A percentile compares a stretch with the other conserved stretches of the same genome.
Evolutionary conservation across 2,888 invertebrate species (phyloP).

Genomic region (Epinotia ramella): DNA sequence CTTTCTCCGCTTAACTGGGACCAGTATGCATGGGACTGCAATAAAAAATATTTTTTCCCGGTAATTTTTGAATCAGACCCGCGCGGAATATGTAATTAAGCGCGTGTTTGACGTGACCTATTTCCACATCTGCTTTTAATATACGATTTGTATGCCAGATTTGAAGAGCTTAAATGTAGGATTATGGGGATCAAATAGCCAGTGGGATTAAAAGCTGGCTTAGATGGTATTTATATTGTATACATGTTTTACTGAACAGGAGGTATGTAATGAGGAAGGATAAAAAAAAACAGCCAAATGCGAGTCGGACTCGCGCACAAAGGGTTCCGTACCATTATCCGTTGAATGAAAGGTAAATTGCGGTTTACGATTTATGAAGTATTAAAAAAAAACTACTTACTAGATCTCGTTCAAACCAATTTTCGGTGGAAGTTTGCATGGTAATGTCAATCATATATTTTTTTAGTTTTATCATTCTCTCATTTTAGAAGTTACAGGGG

Average conservation of each 20-base stretch:
- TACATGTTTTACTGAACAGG: neutral
- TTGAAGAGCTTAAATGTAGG: slow-evolving; percentile 2
- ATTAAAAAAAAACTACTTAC: no score
- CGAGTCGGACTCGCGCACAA: no score
- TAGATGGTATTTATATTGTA: neutral
- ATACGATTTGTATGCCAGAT: slow-evolving; percentile 29
- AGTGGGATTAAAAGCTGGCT: neutral
- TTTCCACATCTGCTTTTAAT: slow-evolving; percentile 29
- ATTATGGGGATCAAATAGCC: slow-evolving; percentile 5
- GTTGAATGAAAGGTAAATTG: no score
- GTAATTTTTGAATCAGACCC: slow-evolving; percentile 34
- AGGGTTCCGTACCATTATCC: no score
- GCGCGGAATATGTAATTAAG: slow-evolving; percentile 34
- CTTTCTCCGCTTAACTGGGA: neutral
- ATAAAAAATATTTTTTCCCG: slow-evolving; percentile 37
- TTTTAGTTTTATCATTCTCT: no score
- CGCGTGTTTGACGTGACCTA: slow-evolving; percentile 26
- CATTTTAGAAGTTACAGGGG: no score
- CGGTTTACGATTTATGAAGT: no score
- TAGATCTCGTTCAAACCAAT: no score
- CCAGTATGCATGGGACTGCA: slow-evolving; percentile 22
- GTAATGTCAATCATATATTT: no score
- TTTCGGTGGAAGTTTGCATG: no score
- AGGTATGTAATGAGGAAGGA: no score
- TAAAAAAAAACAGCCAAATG: no score